Base-by-base conservation (phyloP, 2,888 invertebrate species). In the Rhyacophila evoluta region DNA sequence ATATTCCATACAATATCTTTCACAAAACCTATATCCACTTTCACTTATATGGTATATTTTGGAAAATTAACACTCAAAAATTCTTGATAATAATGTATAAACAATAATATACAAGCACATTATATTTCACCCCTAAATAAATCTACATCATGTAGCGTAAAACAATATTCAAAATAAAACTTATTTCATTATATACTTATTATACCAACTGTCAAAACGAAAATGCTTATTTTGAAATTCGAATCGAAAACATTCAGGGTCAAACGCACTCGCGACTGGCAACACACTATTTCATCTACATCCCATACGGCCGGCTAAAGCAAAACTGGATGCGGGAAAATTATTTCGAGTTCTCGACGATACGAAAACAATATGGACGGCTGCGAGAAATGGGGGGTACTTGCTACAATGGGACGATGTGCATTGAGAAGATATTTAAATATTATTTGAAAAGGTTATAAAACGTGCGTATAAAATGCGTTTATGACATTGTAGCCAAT, bases 291-390 rank as follows among this genome's bases (percentile, higher is more conserved):
- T 25, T 33, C 19, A 55, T 55, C 55, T 33, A 55, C 55, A 55
- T 55, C 55, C 55, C 55, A 55, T 19, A 19, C 55, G 19, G 55
- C 55, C 55, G 55, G 55, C 55, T 55, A 55, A 55, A 55, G 55
- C 55, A 55, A 55, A 55, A 55, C 55, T 55, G 55, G 55, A 55
- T 55, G 55, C 55, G 55, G 55, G 55, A 55, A 55, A 55, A 55
- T 55, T 19, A 55, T 55, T 55, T 55, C 25, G 55, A 19, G 55
- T 55, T 55, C 55, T 55, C 55, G 12, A 19, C 55, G 19, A 55
- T 55, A 55, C 55, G 55, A 55, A 55, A 55, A 55, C 55, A 55
- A 10, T 55, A 55, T 55, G 55, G 55, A 55, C 55, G 55, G 55
- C 19, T 15, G 19, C 55, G 55, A 55, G 55, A 55, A 55, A 55